phyloP scores from a whole-genome alignment of 2,888 invertebrate species.

The Trichacis sp. region DNA sequence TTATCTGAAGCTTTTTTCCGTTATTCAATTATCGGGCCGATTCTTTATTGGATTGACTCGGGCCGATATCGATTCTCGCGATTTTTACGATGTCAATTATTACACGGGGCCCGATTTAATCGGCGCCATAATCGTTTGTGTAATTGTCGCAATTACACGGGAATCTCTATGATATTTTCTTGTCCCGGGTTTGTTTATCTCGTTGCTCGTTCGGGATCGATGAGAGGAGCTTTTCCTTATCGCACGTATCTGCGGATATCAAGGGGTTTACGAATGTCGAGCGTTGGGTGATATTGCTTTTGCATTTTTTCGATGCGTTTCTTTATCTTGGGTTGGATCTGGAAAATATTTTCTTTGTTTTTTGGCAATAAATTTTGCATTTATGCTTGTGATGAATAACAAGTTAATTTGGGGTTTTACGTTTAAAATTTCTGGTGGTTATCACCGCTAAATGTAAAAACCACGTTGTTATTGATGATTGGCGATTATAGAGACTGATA shows the following conservation, averaged over 20 bases:
- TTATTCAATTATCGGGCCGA: not conserved
- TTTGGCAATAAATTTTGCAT: no score
- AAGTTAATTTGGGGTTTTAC: no score
- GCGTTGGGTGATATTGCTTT: no score
- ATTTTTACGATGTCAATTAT: not conserved
- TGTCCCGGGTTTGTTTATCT: not conserved
- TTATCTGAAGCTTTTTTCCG: slow-evolving; percentile 1
- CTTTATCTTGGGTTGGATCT: no score
- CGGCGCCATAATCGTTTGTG: not conserved
- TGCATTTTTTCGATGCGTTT: no score
- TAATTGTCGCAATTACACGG: slow-evolving; percentile 1
- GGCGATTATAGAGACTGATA: no score
- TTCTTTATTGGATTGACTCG: not conserved
- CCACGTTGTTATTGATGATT: no score
- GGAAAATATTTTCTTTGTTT: no score
- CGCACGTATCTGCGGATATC: not conserved
- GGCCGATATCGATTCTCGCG: not conserved
- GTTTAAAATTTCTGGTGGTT: no score
- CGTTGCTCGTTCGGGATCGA: not conserved
- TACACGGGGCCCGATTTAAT: not conserved
- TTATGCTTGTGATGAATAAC: no score
- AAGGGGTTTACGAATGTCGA: not conserved
- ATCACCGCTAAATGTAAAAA: no score
- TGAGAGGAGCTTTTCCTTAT: not conserved
- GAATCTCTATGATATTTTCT: not conserved